These are phyloP conservation scores for Urechis unicinctus DNA, from an alignment of 2,888 invertebrate genomes.

Conservation along the genomic window DNA sequence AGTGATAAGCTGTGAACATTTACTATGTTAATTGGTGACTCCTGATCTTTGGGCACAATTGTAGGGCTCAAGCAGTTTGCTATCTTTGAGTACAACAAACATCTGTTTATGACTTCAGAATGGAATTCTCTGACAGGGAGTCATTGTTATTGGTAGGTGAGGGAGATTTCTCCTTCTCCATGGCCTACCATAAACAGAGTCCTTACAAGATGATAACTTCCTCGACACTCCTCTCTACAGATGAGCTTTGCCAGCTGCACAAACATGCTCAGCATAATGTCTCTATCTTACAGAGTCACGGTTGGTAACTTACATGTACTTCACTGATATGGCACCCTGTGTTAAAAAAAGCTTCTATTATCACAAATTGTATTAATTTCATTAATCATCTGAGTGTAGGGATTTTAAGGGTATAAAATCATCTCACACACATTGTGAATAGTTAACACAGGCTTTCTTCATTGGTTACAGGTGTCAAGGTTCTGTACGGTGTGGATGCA, in stretches of 20 bases:
- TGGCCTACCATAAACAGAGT: slow-evolving; percentile 41
- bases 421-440: neutral
- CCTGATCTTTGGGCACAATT: no score
- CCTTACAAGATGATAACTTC: slow-evolving; percentile 41
- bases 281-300: neutral
- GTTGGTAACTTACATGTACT: neutral
- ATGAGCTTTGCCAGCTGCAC: slow-evolving; percentile 1
- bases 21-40: no score
- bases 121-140: no score
- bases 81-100: no score
- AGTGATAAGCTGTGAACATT: no score
- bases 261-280: neutral
- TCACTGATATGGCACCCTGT: neutral
- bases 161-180: slow-evolving; percentile 57
- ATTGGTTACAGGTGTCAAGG: slow-evolving; percentile 51
- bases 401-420: no score
- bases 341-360: no score
- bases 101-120: no score
- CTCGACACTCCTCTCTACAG: slow-evolving; percentile 49
- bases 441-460: neutral
- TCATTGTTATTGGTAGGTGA: slow-evolving; percentile 54
- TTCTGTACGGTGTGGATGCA: slow-evolving; percentile 55
- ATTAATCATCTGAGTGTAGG: no score
- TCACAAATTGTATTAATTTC: no score
- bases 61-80: no score